These are phyloP conservation scores for Carterocephalus palaemon DNA, from an alignment of 2,888 invertebrate species.

Conservation along the genomic window DNA sequence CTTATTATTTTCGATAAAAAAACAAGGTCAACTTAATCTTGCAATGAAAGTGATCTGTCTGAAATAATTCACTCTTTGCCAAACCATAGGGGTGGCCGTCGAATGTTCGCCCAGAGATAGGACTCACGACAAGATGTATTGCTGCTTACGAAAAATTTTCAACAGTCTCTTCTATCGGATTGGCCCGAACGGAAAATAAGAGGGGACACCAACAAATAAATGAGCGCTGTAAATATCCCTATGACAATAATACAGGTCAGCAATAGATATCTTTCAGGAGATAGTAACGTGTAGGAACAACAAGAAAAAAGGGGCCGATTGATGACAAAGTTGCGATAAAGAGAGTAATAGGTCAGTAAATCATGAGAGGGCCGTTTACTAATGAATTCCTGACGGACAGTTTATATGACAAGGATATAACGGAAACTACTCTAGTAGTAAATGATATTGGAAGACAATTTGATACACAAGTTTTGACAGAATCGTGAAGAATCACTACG, in stretches of 20 bases:
- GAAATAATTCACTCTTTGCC: constrained; percentile 42
- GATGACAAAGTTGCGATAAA: constrained; percentile 54
- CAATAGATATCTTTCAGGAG: constrained; percentile 72
- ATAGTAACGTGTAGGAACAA: constrained; percentile 73
- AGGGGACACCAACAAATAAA: constrained; percentile 75
- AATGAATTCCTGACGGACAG: constrained; percentile 11
- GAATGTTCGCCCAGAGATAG: constrained; percentile 78
- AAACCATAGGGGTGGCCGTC: constrained; percentile 67
- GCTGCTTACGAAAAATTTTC: constrained; percentile 79
- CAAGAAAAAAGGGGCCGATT: constrained; percentile 63
- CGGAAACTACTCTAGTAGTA: background rate
- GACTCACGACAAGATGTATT: constrained; percentile 76
- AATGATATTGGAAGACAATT: background rate
- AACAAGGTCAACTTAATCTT: too few species aligned
- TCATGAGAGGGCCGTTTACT: constrained; percentile 43
- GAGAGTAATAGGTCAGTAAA: constrained; percentile 46
- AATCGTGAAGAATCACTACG: too few species aligned
- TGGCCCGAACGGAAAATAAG: constrained; percentile 79
- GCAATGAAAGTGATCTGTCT: background rate
- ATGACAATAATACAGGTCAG: constrained; percentile 80
- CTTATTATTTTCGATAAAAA: too few species aligned
- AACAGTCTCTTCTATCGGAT: constrained; percentile 75
- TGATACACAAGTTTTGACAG: too few species aligned
- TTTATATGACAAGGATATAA: too few species aligned
- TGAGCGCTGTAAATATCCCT: constrained; percentile 76